Percentiles rank a stretch among this genome's conserved stretches.
These are phyloP conservation scores for Steatornis caripensis DNA, from an alignment of 2,113 vertebrate genomes.

Conservation along the genomic window DNA sequence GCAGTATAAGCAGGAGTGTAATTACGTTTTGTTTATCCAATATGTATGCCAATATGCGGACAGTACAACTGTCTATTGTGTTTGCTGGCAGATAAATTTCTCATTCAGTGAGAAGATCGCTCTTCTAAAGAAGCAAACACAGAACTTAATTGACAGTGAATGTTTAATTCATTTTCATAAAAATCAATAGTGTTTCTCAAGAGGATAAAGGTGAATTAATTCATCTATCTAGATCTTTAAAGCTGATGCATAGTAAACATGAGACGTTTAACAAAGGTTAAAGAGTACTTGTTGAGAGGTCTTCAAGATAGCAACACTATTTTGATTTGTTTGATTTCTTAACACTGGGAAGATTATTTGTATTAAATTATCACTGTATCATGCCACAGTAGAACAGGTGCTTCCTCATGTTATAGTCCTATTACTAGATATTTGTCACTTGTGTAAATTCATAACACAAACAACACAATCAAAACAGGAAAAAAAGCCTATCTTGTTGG, in stretches of 20 bases:
- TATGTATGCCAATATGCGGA: slow-evolving; percentile 20
- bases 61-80: neutral
- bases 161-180: slow-evolving; percentile 67
- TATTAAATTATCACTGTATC: neutral
- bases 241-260: slow-evolving; percentile 33
- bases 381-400: neutral
- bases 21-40: slow-evolving; percentile 61
- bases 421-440: neutral
- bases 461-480: neutral
- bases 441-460: neutral
- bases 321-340: slow-evolving; percentile 44
- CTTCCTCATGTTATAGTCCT: neutral
- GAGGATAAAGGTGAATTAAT: slow-evolving; percentile 61
- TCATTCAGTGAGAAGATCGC: slow-evolving; percentile 33
- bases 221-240: slow-evolving; percentile 65
- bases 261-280: slow-evolving; percentile 19
- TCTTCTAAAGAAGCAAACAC: slow-evolving; percentile 9
- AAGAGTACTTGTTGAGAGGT: slow-evolving; percentile 44
- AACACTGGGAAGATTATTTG: neutral
- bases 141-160: slow-evolving; percentile 57
- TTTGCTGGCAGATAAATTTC: slow-evolving; percentile 42
- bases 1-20: slow-evolving; percentile 41
- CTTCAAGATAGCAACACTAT: neutral
- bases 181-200: slow-evolving; percentile 64
- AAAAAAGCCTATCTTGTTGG: neutral